Base-by-base conservation (phyloP, 2,113 vertebrate species). In the Melospiza georgiana region DNA sequence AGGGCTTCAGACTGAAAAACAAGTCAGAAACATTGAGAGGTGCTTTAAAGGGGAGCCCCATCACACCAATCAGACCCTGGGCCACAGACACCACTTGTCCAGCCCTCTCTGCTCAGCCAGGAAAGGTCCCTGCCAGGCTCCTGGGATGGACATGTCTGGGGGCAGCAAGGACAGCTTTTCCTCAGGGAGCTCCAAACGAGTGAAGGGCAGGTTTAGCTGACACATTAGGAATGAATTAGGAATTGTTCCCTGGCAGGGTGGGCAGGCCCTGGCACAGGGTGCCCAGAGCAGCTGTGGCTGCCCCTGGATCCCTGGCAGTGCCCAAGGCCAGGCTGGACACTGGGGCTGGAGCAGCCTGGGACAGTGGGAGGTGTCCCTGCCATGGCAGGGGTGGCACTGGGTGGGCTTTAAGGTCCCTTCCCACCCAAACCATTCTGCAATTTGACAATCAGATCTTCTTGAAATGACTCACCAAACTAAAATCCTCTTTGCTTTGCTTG, bases 241-340 rank as follows among this genome's bases (percentile, higher is more conserved):
- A 82, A 30, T 19, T 1, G 0, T 46, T 33, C 12, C 37, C 19
- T 67, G 54, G 0, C 5, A 74, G 19, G 6, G 10, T 25, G 57
- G 11, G 2, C 0, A 72, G 19, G 33, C 23, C 12, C 52, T 59
- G 44, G 39, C 61, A 28, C 37, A 66, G 14, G 30, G 6, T 73
- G 21, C 41, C 35, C 30, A 57, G n/a, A n/a, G n/a, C n/a, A n/a
- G n/a, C n/a, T n/a, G n/a, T n/a, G n/a, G n/a, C n/a, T n/a, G n/a
- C n/a, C 27, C 33, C 33, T 62, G 37, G 37, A 52, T n/a, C 23
- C 52, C 44, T 74, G 77, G 22, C 1, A 59, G 44, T 44, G 37
- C 0, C 15, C 52, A 20, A n/a, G 37, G 33, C 33, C 44, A 74
- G 77, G 37, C 0, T 74, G 43, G 35, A 44, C 23, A 25, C 0